These are phyloP conservation scores for Marisa cornuarietis DNA, from an alignment of 1,140 invertebrate species.

Conservation along the genomic window DNA sequence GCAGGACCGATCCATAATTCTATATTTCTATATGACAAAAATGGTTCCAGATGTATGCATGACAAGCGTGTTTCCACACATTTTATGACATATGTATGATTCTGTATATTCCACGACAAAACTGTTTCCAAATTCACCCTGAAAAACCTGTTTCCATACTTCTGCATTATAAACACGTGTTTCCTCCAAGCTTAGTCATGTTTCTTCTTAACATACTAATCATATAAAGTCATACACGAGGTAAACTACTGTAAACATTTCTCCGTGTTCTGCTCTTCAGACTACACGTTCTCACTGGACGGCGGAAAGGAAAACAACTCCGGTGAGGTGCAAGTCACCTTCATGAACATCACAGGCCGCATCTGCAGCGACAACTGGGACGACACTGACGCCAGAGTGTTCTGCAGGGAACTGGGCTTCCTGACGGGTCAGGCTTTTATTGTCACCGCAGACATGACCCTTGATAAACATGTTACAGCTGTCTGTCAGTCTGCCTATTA, in stretches of 20 bases:
- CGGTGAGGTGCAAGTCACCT: constrained; percentile 44
- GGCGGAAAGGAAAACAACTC: not conserved
- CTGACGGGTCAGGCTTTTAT: constrained; percentile 38
- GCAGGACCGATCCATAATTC: too few species aligned
- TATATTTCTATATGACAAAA: too few species aligned
- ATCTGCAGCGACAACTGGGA: constrained; percentile 54
- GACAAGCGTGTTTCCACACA: not conserved
- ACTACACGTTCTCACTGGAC: not conserved
- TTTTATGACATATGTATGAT: not conserved
- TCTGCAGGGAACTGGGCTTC: constrained; percentile 50
- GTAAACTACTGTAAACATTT: constrained; percentile 25
- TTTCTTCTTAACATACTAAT: not conserved
- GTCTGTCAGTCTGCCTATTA: too few species aligned
- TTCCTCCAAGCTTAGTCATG: not conserved
- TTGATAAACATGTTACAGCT: too few species aligned
- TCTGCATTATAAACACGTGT: not conserved
- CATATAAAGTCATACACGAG: not conserved
- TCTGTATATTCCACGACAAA: too few species aligned
- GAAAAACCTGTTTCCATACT: too few species aligned
- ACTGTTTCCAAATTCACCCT: too few species aligned
- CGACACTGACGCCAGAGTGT: constrained; percentile 46
- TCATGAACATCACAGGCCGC: constrained; percentile 39
- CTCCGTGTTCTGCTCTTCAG: not conserved
- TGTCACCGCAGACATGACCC: too few species aligned
- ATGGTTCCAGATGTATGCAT: not conserved